These are phyloP conservation scores for Eclectus roratus DNA, from an alignment of 2,113 vertebrate species.

Conservation along the genomic window DNA sequence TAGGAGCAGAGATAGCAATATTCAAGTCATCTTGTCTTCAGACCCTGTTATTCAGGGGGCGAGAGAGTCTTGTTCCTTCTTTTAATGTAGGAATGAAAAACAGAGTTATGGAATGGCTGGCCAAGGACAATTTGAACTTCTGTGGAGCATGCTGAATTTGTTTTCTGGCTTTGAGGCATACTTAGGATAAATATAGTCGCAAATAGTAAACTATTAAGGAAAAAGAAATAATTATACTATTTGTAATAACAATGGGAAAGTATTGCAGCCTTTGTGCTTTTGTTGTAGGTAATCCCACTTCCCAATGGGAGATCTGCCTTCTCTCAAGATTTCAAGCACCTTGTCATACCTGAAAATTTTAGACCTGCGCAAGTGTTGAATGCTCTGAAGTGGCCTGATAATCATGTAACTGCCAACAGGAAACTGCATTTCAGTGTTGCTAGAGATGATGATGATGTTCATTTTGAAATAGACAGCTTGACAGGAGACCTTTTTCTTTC, in stretches of 20 bases:
- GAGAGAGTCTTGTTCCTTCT: neutral
- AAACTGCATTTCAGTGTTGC: constrained; percentile 75
- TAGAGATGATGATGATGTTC: constrained; percentile 73
- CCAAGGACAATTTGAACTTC: neutral
- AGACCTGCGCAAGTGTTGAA: constrained; percentile 79
- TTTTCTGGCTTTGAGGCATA: neutral
- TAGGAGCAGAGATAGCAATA: neutral
- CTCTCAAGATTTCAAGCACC: constrained; percentile 71
- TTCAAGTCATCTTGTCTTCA: neutral
- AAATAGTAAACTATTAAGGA: neutral
- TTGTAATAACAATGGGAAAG: neutral
- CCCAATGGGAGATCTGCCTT: constrained; percentile 14
- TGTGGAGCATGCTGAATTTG: neutral
- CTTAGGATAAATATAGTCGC: neutral
- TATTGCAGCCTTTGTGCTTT: neutral
- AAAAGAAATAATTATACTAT: neutral
- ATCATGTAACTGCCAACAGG: neutral
- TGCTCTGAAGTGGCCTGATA: constrained; percentile 62
- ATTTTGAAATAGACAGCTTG: constrained; percentile 81
- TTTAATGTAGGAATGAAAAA: neutral
- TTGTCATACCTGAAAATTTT: constrained; percentile 81
- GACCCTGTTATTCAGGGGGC: neutral
- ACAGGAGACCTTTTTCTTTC: constrained; percentile 85
- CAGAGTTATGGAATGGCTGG: neutral
- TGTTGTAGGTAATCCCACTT: constrained; percentile 80